A percentile compares a stretch with the other conserved stretches of the same genome.
These are phyloP conservation scores for Crossaster papposus DNA, from an alignment of 53 echinoderm and acorn worm species.

Conservation along the genomic window DNA sequence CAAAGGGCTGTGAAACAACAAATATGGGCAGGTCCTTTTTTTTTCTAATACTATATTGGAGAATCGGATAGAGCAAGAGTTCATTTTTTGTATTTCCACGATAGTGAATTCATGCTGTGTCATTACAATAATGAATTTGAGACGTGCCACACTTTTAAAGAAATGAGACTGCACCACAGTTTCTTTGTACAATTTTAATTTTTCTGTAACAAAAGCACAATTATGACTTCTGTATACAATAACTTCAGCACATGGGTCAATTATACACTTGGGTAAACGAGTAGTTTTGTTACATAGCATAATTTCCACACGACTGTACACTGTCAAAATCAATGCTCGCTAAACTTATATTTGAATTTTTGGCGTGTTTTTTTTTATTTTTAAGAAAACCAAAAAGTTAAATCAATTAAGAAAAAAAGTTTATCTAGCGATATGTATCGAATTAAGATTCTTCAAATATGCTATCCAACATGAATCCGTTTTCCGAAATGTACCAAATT, in stretches of 20 bases:
- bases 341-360: neutral
- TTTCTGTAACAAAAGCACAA: constrained; percentile 63
- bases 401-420: neutral
- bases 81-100: too few species aligned
- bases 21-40: too few species aligned
- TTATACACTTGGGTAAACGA: neutral
- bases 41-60: too few species aligned
- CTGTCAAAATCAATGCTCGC: neutral
- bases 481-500: neutral
- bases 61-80: too few species aligned
- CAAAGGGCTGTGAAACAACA: too few species aligned
- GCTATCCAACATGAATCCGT: too few species aligned
- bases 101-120: too few species aligned
- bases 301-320: neutral
- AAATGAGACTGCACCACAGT: neutral
- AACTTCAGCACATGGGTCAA: constrained; percentile 31
- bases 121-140: too few species aligned
- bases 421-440: neutral
- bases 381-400: neutral
- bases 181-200: constrained; percentile 39
- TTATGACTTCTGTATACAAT: constrained; percentile 51
- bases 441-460: neutral
- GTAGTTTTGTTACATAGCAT: neutral
- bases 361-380: too few species aligned
- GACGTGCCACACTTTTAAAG: too few species aligned